Percentiles rank a stretch among this genome's conserved stretches.
Conservation (phyloP, 2,113 vertebrate genomes). For the Castor canadensis region DNA sequence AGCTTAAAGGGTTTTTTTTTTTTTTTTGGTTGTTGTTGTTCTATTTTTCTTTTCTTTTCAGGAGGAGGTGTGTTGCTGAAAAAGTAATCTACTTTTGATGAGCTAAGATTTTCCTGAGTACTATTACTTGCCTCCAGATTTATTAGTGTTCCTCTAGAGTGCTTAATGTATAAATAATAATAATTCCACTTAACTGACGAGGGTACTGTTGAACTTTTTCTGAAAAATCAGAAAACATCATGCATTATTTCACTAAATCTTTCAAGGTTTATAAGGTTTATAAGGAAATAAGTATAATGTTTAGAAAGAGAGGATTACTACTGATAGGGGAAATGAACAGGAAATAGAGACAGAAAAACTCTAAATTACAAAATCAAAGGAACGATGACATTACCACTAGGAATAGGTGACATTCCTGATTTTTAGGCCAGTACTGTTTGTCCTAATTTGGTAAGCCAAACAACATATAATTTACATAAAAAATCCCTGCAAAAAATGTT, state of each 20-base stretch:
- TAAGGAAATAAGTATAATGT: slow-evolving; percentile 10
- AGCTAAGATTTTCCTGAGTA: neutral
- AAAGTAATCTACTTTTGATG: neutral
- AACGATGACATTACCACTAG: neutral
- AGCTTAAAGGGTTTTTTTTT: neutral
- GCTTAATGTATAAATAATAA: neutral
- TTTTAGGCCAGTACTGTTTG: neutral
- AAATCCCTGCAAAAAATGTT: neutral
- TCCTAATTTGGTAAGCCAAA: neutral
- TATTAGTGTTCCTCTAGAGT: neutral
- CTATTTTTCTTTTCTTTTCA: no score
- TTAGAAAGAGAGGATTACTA: slow-evolving; percentile 23
- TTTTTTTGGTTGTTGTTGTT: neutral
- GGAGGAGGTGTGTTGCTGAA: neutral
- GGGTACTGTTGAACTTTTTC: neutral
- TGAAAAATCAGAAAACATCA: neutral
- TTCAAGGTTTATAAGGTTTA: no score
- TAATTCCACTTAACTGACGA: neutral
- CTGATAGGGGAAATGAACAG: neutral
- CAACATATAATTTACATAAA: neutral
- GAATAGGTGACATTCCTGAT: neutral
- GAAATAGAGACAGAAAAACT: neutral
- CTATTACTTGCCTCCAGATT: neutral
- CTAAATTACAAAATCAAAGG: neutral
- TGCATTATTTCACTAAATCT: neutral